Evolutionary conservation across 92 coral and sea anemone genomes (phyloP).

Genomic region (Phenganax subtilis): DNA sequence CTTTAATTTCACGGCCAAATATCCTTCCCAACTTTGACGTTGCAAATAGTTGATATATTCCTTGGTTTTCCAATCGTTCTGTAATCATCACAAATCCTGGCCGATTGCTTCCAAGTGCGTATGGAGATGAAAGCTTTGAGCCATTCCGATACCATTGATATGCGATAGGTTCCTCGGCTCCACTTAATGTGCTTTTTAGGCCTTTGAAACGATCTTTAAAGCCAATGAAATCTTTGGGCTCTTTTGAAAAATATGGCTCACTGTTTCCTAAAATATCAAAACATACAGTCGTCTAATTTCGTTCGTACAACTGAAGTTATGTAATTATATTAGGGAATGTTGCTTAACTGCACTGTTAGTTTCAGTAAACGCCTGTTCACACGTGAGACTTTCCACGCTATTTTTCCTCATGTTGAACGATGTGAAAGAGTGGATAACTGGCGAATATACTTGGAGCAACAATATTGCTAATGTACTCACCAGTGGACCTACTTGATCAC

Average conservation of each 20-base stretch:
- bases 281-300: neutral
- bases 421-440: too few relatives aligned
- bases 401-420: too few relatives aligned
- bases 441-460: too few relatives aligned
- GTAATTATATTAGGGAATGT: too few relatives aligned
- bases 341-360: too few relatives aligned
- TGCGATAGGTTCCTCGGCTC: neutral
- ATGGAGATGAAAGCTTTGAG: neutral
- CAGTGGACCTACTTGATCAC: too few relatives aligned
- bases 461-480: too few relatives aligned
- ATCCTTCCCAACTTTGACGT: slow-evolving; percentile 31
- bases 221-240: slow-evolving; percentile 26
- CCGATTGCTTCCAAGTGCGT: neutral
- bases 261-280: slow-evolving; percentile 11
- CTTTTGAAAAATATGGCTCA: slow-evolving; percentile 5
- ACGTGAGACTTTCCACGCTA: too few relatives aligned
- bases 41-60: slow-evolving; percentile 26
- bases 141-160: slow-evolving; percentile 4
- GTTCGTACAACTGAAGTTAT: too few relatives aligned
- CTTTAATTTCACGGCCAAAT: slow-evolving; percentile 38
- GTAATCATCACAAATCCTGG: neutral
- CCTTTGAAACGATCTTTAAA: neutral
- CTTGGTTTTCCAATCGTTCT: neutral
- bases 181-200: neutral
- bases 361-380: too few relatives aligned